phyloP scores from a whole-genome alignment of 1,140 invertebrate species.

The Rhyacophila brunnea region DNA sequence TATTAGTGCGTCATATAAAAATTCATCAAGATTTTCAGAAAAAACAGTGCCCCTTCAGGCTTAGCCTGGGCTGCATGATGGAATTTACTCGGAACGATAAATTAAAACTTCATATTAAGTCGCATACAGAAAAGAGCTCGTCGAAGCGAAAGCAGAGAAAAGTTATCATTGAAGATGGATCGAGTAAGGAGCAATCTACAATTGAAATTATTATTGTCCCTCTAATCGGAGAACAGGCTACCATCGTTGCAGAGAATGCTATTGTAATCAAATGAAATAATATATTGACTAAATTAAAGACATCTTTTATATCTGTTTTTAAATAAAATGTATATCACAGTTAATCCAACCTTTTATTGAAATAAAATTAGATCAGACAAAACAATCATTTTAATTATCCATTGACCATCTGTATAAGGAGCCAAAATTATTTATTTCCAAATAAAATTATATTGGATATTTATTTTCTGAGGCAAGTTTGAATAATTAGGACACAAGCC shows the following conservation, averaged over 20 bases:
- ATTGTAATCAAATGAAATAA: background rate
- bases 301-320: too few species aligned
- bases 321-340: too few species aligned
- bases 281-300: too few species aligned
- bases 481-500: too few species aligned
- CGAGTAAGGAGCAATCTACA: conserved; percentile 24
- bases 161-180: background rate
- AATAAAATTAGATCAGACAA: too few species aligned
- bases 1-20: conserved; percentile 66
- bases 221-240: conserved; percentile 10
- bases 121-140: conserved; percentile 34
- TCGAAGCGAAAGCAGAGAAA: conserved; percentile 10
- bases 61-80: conserved; percentile 62
- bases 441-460: too few species aligned
- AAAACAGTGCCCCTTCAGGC: conserved; percentile 67
- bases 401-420: too few species aligned
- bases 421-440: too few species aligned
- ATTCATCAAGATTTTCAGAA: conserved; percentile 66
- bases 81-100: conserved; percentile 65
- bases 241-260: too few species aligned
- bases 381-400: too few species aligned
- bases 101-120: conserved; percentile 54
- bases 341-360: too few species aligned
- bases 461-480: too few species aligned
- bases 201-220: conserved; percentile 36